Evolutionary conservation across 23 tunicate species (phyloP).

Genomic region (Corella eumyota): DNA sequence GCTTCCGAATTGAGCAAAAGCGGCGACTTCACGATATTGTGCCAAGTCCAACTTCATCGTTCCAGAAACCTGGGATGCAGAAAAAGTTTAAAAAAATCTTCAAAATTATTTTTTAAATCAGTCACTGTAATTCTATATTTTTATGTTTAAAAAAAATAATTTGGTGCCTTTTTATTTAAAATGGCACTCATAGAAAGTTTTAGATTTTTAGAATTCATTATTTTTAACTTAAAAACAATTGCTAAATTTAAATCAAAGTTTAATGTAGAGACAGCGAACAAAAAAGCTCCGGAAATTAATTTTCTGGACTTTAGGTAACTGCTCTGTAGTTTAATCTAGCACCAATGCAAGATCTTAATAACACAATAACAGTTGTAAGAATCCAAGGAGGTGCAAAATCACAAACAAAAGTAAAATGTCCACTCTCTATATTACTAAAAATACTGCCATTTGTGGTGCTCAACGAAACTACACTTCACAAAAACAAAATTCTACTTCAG

Average conservation of each 20-base stretch:
- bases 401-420: too few relatives aligned
- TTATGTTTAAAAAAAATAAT: too few relatives aligned
- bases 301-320: conserved; percentile 12
- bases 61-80: conserved; percentile 97
- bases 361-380: background rate
- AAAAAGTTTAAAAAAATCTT: too few relatives aligned
- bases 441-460: background rate
- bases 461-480: background rate
- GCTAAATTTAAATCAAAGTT: too few relatives aligned
- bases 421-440: background rate
- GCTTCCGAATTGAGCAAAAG: conserved; percentile 99
- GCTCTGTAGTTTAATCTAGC: conserved; percentile 6
- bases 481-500: too few relatives aligned
- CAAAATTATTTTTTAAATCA: too few relatives aligned
- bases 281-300: background rate
- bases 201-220: too few relatives aligned
- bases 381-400: conserved; percentile 7
- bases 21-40: conserved; percentile 99
- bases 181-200: too few relatives aligned
- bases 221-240: too few relatives aligned
- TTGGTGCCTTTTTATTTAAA: too few relatives aligned
- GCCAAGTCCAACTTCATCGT: conserved; percentile 99
- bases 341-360: background rate
- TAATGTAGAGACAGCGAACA: conserved; percentile 6
- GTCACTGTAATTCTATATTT: too few relatives aligned